Conservation (phyloP, 2,888 invertebrate genomes). For the Campoplex capitator region DNA sequence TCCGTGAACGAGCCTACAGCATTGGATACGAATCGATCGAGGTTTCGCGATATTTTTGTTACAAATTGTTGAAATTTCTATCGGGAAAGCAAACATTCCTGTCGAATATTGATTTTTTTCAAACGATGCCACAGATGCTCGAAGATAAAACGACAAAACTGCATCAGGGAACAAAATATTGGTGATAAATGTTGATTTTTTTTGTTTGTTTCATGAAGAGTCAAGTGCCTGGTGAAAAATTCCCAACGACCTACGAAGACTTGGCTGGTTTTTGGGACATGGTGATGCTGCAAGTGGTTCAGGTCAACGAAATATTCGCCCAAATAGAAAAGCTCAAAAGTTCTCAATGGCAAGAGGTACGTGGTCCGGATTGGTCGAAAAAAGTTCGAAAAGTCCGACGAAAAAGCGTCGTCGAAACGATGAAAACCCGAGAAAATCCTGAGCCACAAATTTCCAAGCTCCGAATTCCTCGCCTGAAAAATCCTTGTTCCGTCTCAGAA, state of each 20-base stretch:
- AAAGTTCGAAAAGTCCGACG: background rate
- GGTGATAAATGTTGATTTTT: slow-evolving; percentile 1
- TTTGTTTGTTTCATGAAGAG: slow-evolving; percentile 83
- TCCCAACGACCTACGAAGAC: slow-evolving; percentile 95
- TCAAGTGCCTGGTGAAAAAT: slow-evolving; percentile 91
- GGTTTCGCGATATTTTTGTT: background rate
- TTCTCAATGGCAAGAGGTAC: slow-evolving; percentile 89
- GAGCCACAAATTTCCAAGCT: background rate
- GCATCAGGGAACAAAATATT: background rate
- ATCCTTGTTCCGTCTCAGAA: background rate
- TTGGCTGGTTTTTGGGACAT: slow-evolving; percentile 99
- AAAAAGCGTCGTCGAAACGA: slow-evolving; percentile 19
- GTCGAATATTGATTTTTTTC: no score
- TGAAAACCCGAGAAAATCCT: background rate
- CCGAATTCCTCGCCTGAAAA: background rate
- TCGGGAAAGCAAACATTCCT: background rate
- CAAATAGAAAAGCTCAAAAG: slow-evolving; percentile 88
- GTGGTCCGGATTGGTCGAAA: slow-evolving; percentile 61
- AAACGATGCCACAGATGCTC: no score
- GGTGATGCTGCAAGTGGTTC: slow-evolving; percentile 96
- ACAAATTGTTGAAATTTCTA: background rate
- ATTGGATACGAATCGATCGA: background rate
- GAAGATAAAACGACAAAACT: no score
- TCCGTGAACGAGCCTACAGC: no score
- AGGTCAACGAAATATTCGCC: slow-evolving; percentile 92